Evolutionary conservation across 2,113 vertebrate genomes (phyloP).

Genomic region (Hypomesus transpacificus): DNA sequence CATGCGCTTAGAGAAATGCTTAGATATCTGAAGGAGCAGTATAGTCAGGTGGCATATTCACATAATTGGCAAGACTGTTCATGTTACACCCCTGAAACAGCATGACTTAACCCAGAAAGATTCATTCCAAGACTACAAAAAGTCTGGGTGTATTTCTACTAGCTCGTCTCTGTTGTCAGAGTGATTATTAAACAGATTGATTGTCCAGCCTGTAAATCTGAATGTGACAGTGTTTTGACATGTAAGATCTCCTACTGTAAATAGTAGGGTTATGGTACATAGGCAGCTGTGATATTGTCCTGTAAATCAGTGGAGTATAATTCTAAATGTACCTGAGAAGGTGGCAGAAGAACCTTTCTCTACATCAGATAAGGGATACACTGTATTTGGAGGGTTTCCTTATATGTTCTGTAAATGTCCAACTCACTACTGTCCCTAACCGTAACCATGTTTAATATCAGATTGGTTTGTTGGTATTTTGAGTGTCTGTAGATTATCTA

Average conservation of each 20-base stretch:
- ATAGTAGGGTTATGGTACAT: slow-evolving; percentile 53
- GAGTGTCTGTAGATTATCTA: too few relatives aligned
- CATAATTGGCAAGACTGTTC: too few relatives aligned
- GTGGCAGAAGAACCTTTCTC: neutral
- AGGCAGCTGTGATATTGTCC: slow-evolving; percentile 71
- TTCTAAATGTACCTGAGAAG: slow-evolving; percentile 50
- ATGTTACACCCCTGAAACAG: too few relatives aligned
- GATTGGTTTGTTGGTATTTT: too few relatives aligned
- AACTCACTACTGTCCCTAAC: too few relatives aligned
- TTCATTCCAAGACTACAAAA: too few relatives aligned
- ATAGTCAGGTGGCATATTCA: too few relatives aligned
- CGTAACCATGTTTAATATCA: too few relatives aligned
- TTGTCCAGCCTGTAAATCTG: slow-evolving; percentile 54
- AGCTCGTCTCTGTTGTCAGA: slow-evolving; percentile 25
- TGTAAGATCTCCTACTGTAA: slow-evolving; percentile 46
- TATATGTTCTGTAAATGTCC: too few relatives aligned
- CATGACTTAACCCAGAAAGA: too few relatives aligned
- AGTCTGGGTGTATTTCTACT: slow-evolving; percentile 31
- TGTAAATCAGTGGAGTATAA: slow-evolving; percentile 65
- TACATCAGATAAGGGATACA: neutral
- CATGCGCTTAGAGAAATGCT: too few relatives aligned
- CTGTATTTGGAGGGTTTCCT: neutral
- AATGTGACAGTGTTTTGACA: slow-evolving; percentile 66
- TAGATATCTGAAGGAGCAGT: too few relatives aligned
- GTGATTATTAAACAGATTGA: slow-evolving; percentile 53